Evolutionary conservation across 2,113 vertebrate genomes (phyloP).

Genomic region (Dasypus novemcinctus): DNA sequence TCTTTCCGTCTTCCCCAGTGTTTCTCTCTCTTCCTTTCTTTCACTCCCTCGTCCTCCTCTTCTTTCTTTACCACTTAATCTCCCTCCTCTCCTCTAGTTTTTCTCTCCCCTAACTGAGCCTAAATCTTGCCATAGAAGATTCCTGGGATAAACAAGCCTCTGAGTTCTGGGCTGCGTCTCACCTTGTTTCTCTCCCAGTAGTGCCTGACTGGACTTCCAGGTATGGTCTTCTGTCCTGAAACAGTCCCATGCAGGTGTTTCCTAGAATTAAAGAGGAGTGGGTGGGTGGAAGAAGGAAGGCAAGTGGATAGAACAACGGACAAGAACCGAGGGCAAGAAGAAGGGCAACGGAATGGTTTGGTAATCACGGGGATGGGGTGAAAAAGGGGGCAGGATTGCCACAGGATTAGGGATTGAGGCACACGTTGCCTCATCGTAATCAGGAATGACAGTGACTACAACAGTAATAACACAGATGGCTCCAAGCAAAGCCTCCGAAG

Average conservation of each 20-base stretch:
- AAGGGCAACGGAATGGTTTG: background rate
- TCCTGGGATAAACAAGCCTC: background rate
- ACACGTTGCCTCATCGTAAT: background rate
- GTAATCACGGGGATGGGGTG: accelerated
- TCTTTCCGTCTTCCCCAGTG: background rate
- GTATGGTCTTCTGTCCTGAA: background rate
- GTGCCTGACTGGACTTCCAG: accelerated
- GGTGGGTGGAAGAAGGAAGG: background rate
- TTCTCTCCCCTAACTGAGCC: background rate
- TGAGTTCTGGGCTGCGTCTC: background rate
- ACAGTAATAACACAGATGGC: background rate
- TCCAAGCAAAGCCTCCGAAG: background rate
- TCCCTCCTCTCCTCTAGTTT: background rate
- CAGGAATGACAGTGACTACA: background rate
- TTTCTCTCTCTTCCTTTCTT: background rate
- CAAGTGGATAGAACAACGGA: accelerated
- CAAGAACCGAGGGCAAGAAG: background rate
- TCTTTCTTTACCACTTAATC: background rate
- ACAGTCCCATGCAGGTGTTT: background rate
- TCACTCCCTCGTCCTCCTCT: background rate
- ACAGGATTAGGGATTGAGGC: background rate
- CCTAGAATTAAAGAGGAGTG: background rate
- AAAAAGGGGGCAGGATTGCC: background rate
- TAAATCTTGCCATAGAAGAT: background rate
- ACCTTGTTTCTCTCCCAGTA: background rate